Evolutionary conservation across 2,113 vertebrate species (phyloP), one percentile per base, ranked within the genome.

Genomic region (Riparia riparia): DNA sequence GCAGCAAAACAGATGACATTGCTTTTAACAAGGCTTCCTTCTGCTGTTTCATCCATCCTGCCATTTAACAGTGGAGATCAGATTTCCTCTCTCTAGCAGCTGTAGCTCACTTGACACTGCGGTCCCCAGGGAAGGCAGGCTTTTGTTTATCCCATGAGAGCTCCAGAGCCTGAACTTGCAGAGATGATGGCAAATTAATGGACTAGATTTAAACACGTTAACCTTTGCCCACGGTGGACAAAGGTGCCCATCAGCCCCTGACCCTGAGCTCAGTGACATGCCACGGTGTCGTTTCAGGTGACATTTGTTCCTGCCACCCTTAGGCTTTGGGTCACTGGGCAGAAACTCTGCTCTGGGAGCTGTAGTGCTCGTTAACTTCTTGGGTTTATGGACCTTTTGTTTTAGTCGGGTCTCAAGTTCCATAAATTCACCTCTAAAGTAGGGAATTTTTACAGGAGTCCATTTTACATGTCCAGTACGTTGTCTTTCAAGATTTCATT

Each of bases 181-280:
- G 69, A 90, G 29, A 6, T 57, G 61, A n/a, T 61, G 63, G 61
- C 37, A 86, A 74, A 90, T 93, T 60, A 95, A 80, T 66, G 69
- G 87, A 42, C 49, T 50, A 34, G 69, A 64, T 74, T 86, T 86
- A 90, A 95, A 63, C 1, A 0, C 21, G 53, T 96, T 94, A 86
- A 82, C 71, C 68, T 95, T 93, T 89, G 71, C 61, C 63, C 25
- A 9, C 14, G 31, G 84, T 66, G 71, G 64, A 47, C 63, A 76
- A 89, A 90, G 69, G 64, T 65, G 21, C 1, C 2, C 60, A 12
- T 63, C 12, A 1, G 61, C 34, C 61, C 71, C 90, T 80, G 80
- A 71, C 69, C 51, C 18, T 28, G 34, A 14, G 1, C 91, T 94
- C 88, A 32, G 18, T 70, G 92, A 51, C 56, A 8, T 18, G 54